Base-by-base conservation (phyloP, 2,888 invertebrate species). In the Laspeyria flexula region DNA sequence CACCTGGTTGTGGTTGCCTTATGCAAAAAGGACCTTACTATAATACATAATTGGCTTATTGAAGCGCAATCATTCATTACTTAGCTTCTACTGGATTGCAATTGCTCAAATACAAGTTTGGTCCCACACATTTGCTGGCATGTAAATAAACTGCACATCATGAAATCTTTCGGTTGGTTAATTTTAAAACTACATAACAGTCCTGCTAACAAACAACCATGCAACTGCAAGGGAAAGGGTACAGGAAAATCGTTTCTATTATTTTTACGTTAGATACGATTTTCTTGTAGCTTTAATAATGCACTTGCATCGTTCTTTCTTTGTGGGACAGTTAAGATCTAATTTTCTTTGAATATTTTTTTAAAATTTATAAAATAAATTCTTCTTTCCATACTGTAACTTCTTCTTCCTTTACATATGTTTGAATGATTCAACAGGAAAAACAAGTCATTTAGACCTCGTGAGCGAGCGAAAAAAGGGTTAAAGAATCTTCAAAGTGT, bases 401-500 rank as follows among this genome's bases (percentile, higher is more conserved):
- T 59, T 66, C 39, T 33, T 46, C 46, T 41, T 44, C 23, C n/a
- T 54, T 50, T 30, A 59, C 29, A 50, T 34, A 13, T 38, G 5
- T 34, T 35, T 27, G 53, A 44, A 55, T 68, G 49, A 21, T 61
- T 74, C 58, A 55, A 68, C 93, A 97, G 97, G 95, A 97, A 97
- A 93, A 97, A 97, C 93, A 97, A 97, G 90, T 97, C 97, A 55
- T 97, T 97, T 91, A 95, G 97, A 73, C 97, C 97, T n/a, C 94
- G 96, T 46, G 96, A 96, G 84, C 93, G 96, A 48, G 95, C 96
- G 74, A 96, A 96, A 88, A 96, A 97, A 81, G 97, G 97, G 49
- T 92, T 98, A 78, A 97, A 97, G 86, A 97, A 98, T 89, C 93
- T 98, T 50, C 97, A 98, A 89, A 96, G 97, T 43, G 96, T 98